These are phyloP conservation scores for Actinostola sp. DNA, from an alignment of 92 coral and sea anemone species.

Conservation along the genomic window DNA sequence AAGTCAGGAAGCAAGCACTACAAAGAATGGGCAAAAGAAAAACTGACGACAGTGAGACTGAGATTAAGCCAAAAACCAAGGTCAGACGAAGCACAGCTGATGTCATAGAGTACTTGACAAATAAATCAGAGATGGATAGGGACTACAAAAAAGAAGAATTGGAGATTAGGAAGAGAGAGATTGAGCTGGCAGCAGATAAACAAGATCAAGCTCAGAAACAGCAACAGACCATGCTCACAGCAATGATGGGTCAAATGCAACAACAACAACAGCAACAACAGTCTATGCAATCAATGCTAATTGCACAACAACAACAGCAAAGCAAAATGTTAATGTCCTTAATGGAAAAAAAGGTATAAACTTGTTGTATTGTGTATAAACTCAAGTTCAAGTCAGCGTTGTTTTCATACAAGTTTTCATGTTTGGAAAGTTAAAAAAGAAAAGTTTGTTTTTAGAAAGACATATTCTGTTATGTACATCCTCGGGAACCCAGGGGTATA, in stretches of 20 bases:
- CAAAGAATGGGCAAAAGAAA: slow-evolving; percentile 28
- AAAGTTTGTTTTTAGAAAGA: no score
- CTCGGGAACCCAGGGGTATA: no score
- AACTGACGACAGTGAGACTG: slow-evolving; percentile 39
- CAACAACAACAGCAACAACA: slow-evolving; percentile 44
- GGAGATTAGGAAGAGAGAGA: slow-evolving; percentile 34
- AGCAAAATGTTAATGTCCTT: no score
- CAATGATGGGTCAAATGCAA: slow-evolving; percentile 36
- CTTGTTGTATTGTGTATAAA: no score
- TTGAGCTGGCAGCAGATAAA: slow-evolving; percentile 29
- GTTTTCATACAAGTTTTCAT: no score
- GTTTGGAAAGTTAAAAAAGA: no score
- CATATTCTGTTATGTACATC: no score
- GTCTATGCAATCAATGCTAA: slow-evolving; percentile 48
- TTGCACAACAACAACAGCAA: no score
- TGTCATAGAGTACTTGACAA: no score
- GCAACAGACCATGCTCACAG: no score
- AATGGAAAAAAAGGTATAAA: no score
- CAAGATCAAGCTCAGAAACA: slow-evolving; percentile 42
- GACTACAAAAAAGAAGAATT: slow-evolving; percentile 34
- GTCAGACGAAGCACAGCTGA: background rate
- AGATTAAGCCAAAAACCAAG: slow-evolving; percentile 25
- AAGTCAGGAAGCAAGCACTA: slow-evolving; percentile 35
- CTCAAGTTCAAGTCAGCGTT: no score
- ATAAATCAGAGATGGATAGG: slow-evolving; percentile 6